Conservation (phyloP, 2,113 vertebrate genomes). For the Ahaetulla prasina region DNA sequence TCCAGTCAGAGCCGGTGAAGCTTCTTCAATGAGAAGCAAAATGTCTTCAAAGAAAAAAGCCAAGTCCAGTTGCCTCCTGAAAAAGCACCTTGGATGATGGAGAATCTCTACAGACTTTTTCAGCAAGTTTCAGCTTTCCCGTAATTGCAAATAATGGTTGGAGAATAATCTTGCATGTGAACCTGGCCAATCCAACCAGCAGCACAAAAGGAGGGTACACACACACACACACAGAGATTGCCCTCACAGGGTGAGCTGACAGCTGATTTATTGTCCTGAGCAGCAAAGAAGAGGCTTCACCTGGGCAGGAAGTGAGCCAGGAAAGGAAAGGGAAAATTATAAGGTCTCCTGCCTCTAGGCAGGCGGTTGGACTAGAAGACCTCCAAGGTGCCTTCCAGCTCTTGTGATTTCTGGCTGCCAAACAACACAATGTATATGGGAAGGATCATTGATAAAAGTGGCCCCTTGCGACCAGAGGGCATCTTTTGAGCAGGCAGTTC, state of each 20-base stretch:
- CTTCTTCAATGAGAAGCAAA: no score
- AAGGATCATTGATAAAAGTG: not conserved
- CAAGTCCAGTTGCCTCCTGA: no score
- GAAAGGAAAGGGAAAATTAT: not conserved
- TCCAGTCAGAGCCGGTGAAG: no score
- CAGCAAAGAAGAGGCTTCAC: not conserved
- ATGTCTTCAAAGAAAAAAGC: no score
- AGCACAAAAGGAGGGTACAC: not conserved
- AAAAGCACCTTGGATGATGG: no score
- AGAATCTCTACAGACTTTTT: no score
- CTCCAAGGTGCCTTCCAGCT: not conserved
- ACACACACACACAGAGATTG: accelerated
- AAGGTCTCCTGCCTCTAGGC: not conserved
- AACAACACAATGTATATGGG: not conserved
- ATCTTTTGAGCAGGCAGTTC: no score
- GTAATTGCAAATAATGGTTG: not conserved
- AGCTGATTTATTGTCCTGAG: conserved; percentile 1
- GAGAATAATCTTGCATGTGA: not conserved
- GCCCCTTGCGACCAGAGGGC: no score
- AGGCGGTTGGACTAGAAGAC: not conserved
- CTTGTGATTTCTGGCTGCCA: not conserved
- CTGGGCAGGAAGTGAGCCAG: not conserved
- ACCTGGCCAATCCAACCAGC: not conserved
- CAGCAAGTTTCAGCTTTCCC: not conserved
- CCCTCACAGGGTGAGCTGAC: not conserved